phyloP scores from a whole-genome alignment of 64 coral and sea anemone genomes.

The Montipora capricornis region DNA sequence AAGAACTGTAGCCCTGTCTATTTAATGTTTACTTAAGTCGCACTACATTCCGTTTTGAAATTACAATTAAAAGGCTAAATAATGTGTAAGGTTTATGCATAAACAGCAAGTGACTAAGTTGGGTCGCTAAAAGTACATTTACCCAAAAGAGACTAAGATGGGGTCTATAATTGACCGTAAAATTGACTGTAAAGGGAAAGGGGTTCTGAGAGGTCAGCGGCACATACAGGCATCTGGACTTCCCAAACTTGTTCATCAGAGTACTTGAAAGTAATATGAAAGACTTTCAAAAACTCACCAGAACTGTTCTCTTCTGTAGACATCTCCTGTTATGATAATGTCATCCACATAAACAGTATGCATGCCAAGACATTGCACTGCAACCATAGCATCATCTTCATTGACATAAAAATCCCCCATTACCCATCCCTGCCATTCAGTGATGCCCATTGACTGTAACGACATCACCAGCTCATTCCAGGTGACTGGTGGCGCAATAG shows the following conservation, averaged over 20 bases:
- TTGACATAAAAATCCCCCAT: conserved; percentile 92
- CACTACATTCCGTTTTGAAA: too few species aligned
- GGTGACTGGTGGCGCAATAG: conserved; percentile 58
- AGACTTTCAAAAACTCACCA: conserved; percentile 64
- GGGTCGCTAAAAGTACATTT: too few species aligned
- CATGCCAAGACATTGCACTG: conserved; percentile 77
- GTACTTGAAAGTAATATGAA: background rate
- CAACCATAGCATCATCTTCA: conserved; percentile 70
- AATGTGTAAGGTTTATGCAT: too few species aligned
- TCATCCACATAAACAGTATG: conserved; percentile 88
- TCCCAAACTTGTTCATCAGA: background rate
- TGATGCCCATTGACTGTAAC: conserved; percentile 85
- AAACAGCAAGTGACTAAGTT: too few species aligned
- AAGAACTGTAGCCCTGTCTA: too few species aligned
- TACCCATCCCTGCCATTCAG: conserved; percentile 97
- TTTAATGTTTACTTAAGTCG: too few species aligned
- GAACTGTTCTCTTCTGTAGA: conserved; percentile 82
- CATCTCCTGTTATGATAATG: conserved; percentile 77
- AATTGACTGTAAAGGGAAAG: too few species aligned
- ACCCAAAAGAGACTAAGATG: too few species aligned
- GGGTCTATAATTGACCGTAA: too few species aligned
- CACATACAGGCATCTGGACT: too few species aligned
- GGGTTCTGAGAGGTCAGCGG: too few species aligned
- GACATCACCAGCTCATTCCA: conserved; percentile 95
- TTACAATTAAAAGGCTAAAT: too few species aligned